Evolutionary conservation across 1,140 invertebrate species (phyloP).

Genomic region (Drosophila obscura): DNA sequence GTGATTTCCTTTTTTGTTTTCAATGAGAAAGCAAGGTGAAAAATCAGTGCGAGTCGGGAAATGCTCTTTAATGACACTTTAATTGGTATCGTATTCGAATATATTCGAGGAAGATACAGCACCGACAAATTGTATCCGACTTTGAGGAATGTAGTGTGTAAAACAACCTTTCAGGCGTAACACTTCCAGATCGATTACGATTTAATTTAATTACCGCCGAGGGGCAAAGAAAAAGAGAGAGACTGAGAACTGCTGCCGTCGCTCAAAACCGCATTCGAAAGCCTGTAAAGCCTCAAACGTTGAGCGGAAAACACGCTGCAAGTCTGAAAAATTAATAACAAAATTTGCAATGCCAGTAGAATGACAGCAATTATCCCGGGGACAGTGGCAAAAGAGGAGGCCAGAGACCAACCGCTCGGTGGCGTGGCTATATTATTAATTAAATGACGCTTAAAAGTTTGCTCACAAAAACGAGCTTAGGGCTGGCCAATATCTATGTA

Average conservation of each 20-base stretch:
- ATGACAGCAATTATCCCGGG: conserved; percentile 11
- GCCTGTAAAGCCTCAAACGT: conserved; percentile 6
- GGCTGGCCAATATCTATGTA: background rate
- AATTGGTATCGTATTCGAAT: no score
- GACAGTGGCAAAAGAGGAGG: conserved; percentile 1
- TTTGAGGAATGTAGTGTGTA: no score
- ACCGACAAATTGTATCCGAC: no score
- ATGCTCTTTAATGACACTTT: no score
- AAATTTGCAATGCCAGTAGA: conserved; percentile 32
- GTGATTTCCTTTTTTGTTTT: conserved; percentile 58
- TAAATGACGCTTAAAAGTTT: conserved; percentile 67
- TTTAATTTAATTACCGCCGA: no score
- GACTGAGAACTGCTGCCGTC: background rate
- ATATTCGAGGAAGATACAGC: no score
- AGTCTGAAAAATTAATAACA: conserved; percentile 32
- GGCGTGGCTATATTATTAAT: conserved; percentile 59
- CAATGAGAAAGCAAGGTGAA: conserved; percentile 39
- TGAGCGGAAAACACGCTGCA: background rate
- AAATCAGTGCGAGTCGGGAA: background rate
- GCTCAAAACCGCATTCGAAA: background rate
- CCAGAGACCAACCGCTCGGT: background rate
- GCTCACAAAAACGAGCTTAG: conserved; percentile 56
- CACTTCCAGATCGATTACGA: no score
- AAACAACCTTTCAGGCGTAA: no score
- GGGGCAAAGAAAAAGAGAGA: no score